A percentile compares a stretch with the other conserved stretches of the same genome.
Evolutionary conservation across 2,888 invertebrate genomes (phyloP).

Genomic region (Lottia scabra): DNA sequence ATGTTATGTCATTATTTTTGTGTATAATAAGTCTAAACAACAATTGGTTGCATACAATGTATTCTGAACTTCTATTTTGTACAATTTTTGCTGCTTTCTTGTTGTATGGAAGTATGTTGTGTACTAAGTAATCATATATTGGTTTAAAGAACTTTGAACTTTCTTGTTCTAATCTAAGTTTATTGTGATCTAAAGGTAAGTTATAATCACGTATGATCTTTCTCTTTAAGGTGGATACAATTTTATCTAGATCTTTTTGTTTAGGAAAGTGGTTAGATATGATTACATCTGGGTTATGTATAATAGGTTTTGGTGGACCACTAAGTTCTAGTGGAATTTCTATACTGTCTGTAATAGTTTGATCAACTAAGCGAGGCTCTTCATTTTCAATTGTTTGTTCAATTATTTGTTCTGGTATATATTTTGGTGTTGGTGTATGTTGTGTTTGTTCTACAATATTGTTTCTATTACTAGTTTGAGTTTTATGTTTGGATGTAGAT

Average conservation of each 20-base stretch:
- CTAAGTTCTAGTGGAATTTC: not conserved
- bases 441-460: too few species aligned
- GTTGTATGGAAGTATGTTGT: not conserved
- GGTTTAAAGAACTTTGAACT: not conserved
- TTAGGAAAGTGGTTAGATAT: not conserved
- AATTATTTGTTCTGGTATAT: not conserved
- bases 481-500: not conserved
- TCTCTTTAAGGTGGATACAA: not conserved
- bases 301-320: constrained; percentile 1
- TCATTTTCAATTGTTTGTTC: not conserved
- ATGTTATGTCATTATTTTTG: not conserved
- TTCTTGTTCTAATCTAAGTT: not conserved
- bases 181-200: not conserved
- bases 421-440: not conserved
- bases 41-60: not conserved
- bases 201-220: not conserved
- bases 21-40: not conserved
- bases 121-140: not conserved
- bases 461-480: not conserved
- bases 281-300: not conserved
- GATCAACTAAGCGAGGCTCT: not conserved
- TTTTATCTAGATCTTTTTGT: constrained; percentile 2
- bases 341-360: not conserved
- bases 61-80: not conserved
- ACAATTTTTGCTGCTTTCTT: not conserved